Evolutionary conservation across 2,888 invertebrate species (phyloP).

Genomic region (Synanthedon tipuliformis): DNA sequence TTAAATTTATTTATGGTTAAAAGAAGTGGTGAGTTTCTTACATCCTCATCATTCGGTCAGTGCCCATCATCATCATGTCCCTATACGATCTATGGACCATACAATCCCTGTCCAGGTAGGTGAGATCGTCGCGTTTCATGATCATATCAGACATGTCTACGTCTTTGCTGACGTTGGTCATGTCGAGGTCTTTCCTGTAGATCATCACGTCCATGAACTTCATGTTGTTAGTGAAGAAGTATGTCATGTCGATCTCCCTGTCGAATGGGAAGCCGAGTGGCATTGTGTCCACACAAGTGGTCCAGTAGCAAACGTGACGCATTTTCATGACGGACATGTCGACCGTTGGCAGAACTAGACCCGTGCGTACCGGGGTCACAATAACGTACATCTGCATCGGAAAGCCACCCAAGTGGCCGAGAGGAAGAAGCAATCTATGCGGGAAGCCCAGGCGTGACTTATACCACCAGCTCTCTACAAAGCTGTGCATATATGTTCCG

Average conservation of each 20-base stretch:
- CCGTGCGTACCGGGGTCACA: conserved; percentile 66
- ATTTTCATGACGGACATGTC: conserved; percentile 60
- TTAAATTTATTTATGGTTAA: background rate
- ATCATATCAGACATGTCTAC: conserved; percentile 47
- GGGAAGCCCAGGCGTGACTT: conserved; percentile 72
- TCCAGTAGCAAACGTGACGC: conserved; percentile 65
- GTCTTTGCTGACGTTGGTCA: conserved; percentile 40
- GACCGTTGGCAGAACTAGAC: conserved; percentile 48
- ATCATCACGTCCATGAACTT: conserved; percentile 73
- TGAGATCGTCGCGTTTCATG: conserved; percentile 54
- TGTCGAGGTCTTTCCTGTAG: conserved; percentile 68
- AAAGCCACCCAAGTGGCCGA: conserved; percentile 74
- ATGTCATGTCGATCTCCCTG: conserved; percentile 68
- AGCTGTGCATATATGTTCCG: conserved; percentile 59
- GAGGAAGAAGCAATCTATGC: conserved; percentile 77
- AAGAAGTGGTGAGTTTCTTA: conserved; percentile 12
- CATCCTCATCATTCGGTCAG: conserved; percentile 43
- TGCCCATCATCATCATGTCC: conserved; percentile 51
- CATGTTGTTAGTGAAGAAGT: conserved; percentile 75
- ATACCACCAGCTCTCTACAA: conserved; percentile 68
- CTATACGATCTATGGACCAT: conserved; percentile 44
- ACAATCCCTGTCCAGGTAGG: conserved; percentile 49
- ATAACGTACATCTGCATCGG: conserved; percentile 74
- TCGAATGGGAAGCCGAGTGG: conserved; percentile 84
- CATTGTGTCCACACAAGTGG: conserved; percentile 70